A percentile compares a stretch with the other conserved stretches of the same genome.
Conservation (phyloP, 1,140 invertebrate species). For the Drosophila lacertosa region DNA sequence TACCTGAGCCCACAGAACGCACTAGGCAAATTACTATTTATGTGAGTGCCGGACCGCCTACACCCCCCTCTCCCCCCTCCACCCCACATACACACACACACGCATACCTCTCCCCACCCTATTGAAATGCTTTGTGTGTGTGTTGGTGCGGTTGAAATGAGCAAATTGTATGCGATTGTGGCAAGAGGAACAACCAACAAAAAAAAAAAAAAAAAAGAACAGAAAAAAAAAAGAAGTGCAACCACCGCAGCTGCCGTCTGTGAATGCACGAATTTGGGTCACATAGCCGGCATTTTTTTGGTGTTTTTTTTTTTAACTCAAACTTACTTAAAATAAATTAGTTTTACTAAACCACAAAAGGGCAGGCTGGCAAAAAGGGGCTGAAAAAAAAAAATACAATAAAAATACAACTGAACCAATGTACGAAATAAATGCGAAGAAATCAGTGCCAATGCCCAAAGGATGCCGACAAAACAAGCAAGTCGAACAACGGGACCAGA, state of each 20-base stretch:
- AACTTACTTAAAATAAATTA: conserved; percentile 79
- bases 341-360: conserved; percentile 72
- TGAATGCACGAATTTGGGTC: conserved; percentile 68
- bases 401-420: conserved; percentile 56
- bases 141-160: conserved; percentile 72
- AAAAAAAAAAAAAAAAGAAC: conserved; percentile 44
- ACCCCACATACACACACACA: not conserved
- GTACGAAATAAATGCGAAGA: conserved; percentile 73
- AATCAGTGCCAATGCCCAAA: conserved; percentile 77
- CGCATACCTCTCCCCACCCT: not conserved
- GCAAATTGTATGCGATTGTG: conserved; percentile 80
- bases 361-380: not conserved
- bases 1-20: conserved; percentile 77
- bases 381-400: not conserved
- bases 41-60: conserved; percentile 62
- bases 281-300: conserved; percentile 59
- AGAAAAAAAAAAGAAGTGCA: conserved; percentile 40
- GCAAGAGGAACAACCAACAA: conserved; percentile 42
- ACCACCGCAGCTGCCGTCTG: conserved; percentile 27
- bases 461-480: conserved; percentile 61
- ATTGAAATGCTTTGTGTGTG: conserved; percentile 28
- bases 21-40: conserved; percentile 81
- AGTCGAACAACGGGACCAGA: conserved; percentile 20
- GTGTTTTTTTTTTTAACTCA: conserved; percentile 33
- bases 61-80: not conserved